Conservation (phyloP, 2,888 invertebrate genomes). For the Epinotia bilunana region DNA sequence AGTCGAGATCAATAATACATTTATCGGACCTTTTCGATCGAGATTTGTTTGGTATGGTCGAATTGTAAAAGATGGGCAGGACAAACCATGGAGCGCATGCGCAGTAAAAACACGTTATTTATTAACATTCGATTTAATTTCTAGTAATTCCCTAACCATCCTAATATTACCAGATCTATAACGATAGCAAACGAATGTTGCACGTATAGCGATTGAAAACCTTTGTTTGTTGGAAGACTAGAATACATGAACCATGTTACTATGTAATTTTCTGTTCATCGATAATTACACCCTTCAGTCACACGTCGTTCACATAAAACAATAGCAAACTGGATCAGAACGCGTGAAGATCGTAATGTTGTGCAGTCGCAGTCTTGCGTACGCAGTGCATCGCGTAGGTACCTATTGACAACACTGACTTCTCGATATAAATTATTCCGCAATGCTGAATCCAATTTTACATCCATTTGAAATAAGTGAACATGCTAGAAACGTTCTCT, state of each 20-base stretch:
- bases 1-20: constrained; percentile 48
- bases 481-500: too few species aligned
- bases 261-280: constrained; percentile 26
- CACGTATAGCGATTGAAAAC: background rate
- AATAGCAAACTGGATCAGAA: constrained; percentile 26
- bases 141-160: background rate
- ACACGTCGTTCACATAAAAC: constrained; percentile 28
- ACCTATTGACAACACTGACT: constrained; percentile 5
- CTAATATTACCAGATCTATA: background rate
- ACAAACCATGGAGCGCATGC: constrained; percentile 14
- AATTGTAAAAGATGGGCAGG: constrained; percentile 22
- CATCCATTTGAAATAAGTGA: too few species aligned
- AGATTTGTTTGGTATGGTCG: constrained; percentile 22
- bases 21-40: constrained; percentile 30
- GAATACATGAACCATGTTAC: constrained; percentile 13
- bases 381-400: constrained; percentile 1
- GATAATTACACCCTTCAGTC: constrained; percentile 20
- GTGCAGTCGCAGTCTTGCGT: constrained; percentile 18
- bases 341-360: constrained; percentile 6
- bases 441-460: too few species aligned
- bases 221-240: background rate
- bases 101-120: constrained; percentile 7
- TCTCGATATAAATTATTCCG: background rate
- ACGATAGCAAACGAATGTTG: background rate
- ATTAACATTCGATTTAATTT: constrained; percentile 18